Evolutionary conservation across 1,140 invertebrate genomes (phyloP), one percentile per base, ranked within the genome.

Genomic region (Caenorhabditis tropicalis): DNA sequence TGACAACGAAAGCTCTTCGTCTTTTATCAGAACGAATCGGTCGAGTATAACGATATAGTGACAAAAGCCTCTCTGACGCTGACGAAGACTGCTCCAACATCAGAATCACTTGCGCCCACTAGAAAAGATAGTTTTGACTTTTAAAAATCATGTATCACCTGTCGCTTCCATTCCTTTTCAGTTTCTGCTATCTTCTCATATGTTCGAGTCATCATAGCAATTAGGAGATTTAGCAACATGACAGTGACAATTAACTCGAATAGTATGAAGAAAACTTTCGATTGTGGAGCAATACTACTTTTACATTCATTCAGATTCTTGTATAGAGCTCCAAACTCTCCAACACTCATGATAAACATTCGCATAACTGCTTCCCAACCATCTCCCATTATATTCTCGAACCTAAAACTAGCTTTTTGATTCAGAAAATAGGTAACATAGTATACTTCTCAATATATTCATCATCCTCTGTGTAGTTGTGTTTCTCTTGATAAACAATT

Each of bases 171-270:
- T 91, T 99, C 97, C 91, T 98, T 98, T 87, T 96, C 94, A 4
- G 96, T 96, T 92, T 97, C 96, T 0, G 96, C 96, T 87, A 98
- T 97, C 92, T 93, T 89, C 92, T 97, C 95, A 92, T 99, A 98
- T 29, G 97, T 98, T 91, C 98, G 97, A 0, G 96, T 97, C 96
- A 99, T 98, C 96, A 98, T 98, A 88, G 97, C 97, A 89, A 99
- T 98, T 90, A 99, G 93, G 95, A 99, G 97, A 93, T 99, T 98
- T 9, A 99, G 95, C 70, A 98, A 92, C 7, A 98, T 92, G 86
- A 98, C 95, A 0, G 96, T 95, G n/a, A 98, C 97, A 88, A 98
- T 95, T 60, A 95, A 95, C 96, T 98, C 98, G 92, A 96, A 98
- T 0, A 98, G 92, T 15, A 97, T 95, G 92, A 98, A 98, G 31